Conservation (phyloP, 2,113 vertebrate species). For the Halichoerus grypus region DNA sequence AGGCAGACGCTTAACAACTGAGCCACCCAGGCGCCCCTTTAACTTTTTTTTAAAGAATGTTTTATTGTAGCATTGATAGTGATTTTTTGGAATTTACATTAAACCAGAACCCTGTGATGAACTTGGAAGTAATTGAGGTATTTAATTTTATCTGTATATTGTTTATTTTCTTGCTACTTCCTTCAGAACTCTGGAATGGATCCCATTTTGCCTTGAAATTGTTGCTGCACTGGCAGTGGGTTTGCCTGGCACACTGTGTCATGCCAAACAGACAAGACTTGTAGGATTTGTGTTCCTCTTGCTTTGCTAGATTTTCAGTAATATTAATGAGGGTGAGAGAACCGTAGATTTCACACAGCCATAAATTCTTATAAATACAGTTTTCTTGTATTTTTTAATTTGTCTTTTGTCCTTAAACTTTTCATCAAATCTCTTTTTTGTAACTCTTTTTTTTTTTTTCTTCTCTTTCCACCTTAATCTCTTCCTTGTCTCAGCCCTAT, state of each 20-base stretch:
- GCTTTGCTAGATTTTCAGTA: conserved; percentile 64
- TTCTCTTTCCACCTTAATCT: conserved; percentile 31
- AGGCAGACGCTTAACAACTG: no score
- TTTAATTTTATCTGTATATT: conserved; percentile 81
- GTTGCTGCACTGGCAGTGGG: conserved; percentile 71
- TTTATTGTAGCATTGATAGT: conserved; percentile 51
- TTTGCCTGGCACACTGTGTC: conserved; percentile 58
- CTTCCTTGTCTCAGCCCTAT: background rate
- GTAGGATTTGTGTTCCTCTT: conserved; percentile 60
- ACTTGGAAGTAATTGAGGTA: conserved; percentile 74
- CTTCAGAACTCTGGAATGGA: conserved; percentile 71
- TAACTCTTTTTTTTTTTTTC: background rate
- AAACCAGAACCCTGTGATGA: conserved; percentile 70
- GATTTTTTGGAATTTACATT: conserved; percentile 17
- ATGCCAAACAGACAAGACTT: conserved; percentile 35
- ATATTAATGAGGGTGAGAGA: conserved; percentile 39
- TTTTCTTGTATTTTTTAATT: conserved; percentile 13
- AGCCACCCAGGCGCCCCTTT: background rate
- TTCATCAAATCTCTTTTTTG: conserved; percentile 7
- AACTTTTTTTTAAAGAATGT: conserved; percentile 40
- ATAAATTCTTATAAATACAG: conserved; percentile 40
- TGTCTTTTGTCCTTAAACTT: conserved; percentile 34
- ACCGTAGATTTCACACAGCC: conserved; percentile 32
- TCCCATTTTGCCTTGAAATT: conserved; percentile 78
- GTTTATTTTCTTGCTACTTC: conserved; percentile 79